phyloP scores from a whole-genome alignment of 1,140 invertebrate genomes.

The Drosophila busckii region DNA sequence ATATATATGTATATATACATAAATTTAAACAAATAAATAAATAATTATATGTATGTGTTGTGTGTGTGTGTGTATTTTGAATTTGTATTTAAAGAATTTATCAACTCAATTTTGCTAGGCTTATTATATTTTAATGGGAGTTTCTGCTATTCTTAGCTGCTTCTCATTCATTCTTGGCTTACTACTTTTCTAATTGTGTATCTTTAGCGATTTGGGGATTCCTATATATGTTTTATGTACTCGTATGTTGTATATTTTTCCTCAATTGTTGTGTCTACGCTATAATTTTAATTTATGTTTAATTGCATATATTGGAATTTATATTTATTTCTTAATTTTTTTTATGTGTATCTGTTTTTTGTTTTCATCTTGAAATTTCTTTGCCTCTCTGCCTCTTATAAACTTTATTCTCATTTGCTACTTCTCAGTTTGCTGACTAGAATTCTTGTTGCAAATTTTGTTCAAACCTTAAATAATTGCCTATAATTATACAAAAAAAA shows the following conservation, averaged over 20 bases:
- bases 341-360: neutral
- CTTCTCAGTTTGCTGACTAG: conserved; percentile 62
- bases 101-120: conserved; percentile 42
- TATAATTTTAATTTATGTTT: too few relatives aligned
- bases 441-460: conserved; percentile 73
- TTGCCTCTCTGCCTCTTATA: conserved; percentile 18
- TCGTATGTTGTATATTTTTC: neutral
- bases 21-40: neutral
- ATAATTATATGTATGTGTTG: conserved; percentile 8
- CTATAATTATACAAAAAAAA: conserved; percentile 57
- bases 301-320: too few relatives aligned
- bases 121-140: conserved; percentile 46
- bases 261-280: too few relatives aligned
- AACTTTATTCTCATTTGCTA: conserved; percentile 10
- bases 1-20: conserved; percentile 12
- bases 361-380: neutral
- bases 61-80: conserved; percentile 16
- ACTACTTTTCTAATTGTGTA: neutral
- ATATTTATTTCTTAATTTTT: conserved; percentile 1
- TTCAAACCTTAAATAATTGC: conserved; percentile 63
- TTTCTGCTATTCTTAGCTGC: too few relatives aligned
- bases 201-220: too few relatives aligned
- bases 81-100: conserved; percentile 19
- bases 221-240: too few relatives aligned
- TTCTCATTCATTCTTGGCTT: neutral